phyloP scores from a whole-genome alignment of 2,113 vertebrate genomes.

The Leptobrachium leishanense region DNA sequence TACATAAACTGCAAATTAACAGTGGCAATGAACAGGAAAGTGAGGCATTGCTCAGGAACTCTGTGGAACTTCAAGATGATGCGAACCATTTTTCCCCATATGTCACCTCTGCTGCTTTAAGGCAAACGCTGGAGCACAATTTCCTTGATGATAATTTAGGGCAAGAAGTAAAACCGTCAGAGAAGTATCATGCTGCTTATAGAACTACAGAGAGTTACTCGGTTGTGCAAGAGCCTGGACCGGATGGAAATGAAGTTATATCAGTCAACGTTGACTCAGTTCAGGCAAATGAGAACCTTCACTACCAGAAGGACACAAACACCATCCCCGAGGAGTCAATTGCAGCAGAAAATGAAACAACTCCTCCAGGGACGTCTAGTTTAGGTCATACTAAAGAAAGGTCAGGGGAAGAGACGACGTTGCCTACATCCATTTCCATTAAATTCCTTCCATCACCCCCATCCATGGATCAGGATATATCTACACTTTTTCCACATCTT shows the following conservation, averaged over 20 bases:
- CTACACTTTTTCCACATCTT: conserved; percentile 3
- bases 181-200: conserved; percentile 7
- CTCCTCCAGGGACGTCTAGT: background rate
- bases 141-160: conserved; percentile 26
- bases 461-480: background rate
- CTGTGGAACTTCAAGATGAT: background rate
- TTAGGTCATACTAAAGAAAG: background rate
- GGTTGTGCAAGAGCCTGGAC: background rate
- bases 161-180: background rate
- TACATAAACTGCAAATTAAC: conserved; percentile 41
- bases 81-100: background rate
- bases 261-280: conserved; percentile 21
- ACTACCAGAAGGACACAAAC: conserved; percentile 30
- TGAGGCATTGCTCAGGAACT: background rate
- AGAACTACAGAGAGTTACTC: conserved; percentile 31
- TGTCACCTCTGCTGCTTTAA: background rate
- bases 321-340: background rate
- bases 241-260: conserved; percentile 34
- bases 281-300: conserved; percentile 1
- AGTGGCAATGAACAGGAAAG: background rate
- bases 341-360: conserved; percentile 10
- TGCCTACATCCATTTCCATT: background rate
- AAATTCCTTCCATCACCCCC: background rate
- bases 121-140: conserved; percentile 6
- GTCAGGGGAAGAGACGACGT: background rate